Conservation (phyloP, 2,888 invertebrate genomes). For the Malthinus flaveolus region DNA sequence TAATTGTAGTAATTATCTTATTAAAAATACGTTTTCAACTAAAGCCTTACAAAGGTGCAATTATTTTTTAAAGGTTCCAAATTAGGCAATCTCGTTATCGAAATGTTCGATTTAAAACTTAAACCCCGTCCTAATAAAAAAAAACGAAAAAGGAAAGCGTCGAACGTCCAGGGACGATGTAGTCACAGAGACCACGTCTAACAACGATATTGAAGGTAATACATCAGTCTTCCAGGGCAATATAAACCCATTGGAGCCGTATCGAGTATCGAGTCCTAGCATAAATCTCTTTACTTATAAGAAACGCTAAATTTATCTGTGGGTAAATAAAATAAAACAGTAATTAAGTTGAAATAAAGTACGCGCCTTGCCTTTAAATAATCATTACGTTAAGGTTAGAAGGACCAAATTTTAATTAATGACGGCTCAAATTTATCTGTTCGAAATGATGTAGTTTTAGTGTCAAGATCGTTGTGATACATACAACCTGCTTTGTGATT, state of each 20-base stretch:
- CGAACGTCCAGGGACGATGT: slow-evolving; percentile 4
- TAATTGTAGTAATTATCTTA: too few relatives aligned
- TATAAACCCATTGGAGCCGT: slow-evolving; percentile 28
- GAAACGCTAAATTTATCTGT: slow-evolving; percentile 23
- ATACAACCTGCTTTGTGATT: slow-evolving; percentile 8
- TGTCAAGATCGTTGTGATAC: slow-evolving; percentile 21
- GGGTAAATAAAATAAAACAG: slow-evolving; percentile 1
- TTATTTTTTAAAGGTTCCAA: too few relatives aligned
- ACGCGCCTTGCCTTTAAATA: neutral
- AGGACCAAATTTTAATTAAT: neutral
- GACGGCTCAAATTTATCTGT: slow-evolving; percentile 14
- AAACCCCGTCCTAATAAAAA: neutral
- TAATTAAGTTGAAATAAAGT: neutral
- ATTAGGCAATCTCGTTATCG: too few relatives aligned
- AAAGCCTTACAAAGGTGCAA: too few relatives aligned
- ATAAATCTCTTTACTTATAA: slow-evolving; percentile 17
- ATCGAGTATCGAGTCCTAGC: slow-evolving; percentile 26
- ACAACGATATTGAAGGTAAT: slow-evolving; percentile 29
- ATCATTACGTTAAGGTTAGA: neutral
- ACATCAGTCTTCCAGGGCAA: slow-evolving; percentile 33
- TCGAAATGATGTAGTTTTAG: slow-evolving; percentile 19
- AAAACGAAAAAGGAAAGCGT: slow-evolving; percentile 1
- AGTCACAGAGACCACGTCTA: slow-evolving; percentile 14
- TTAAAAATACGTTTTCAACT: too few relatives aligned
- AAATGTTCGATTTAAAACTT: too few relatives aligned